Evolutionary conservation across 2,113 vertebrate genomes (phyloP).

Genomic region (Triplophysa rosa): DNA sequence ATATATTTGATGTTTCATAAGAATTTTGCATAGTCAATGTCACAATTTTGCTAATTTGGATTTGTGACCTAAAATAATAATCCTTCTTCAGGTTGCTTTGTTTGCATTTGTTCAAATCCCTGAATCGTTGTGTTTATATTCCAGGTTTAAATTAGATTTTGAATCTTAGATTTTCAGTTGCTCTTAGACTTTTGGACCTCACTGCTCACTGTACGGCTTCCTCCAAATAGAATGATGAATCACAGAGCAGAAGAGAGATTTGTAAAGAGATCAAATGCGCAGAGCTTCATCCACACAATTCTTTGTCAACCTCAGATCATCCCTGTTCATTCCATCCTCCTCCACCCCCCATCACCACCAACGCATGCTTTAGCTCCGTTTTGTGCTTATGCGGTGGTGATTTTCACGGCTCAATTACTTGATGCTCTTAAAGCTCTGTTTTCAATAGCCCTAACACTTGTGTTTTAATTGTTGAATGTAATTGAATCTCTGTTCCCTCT

Average conservation of each 20-base stretch:
- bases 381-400: background rate
- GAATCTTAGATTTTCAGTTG: too few relatives aligned
- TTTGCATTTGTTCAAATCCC: too few relatives aligned
- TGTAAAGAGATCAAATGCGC: constrained; percentile 12
- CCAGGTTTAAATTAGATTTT: too few relatives aligned
- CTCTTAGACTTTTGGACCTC: background rate
- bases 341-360: background rate
- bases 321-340: background rate
- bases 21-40: too few relatives aligned
- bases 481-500: constrained; percentile 30
- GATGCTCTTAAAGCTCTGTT: constrained; percentile 3
- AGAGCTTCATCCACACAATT: constrained; percentile 19
- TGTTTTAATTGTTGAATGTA: constrained; percentile 16
- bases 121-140: too few relatives aligned
- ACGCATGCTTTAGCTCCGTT: constrained; percentile 8
- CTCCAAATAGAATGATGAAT: background rate
- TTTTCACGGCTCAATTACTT: background rate
- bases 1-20: too few relatives aligned
- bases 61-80: too few relatives aligned
- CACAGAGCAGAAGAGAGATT: constrained; percentile 31
- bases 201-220: background rate
- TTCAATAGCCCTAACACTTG: background rate
- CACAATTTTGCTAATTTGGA: too few relatives aligned
- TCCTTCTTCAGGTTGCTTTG: too few relatives aligned
- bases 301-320: background rate